Evolutionary conservation across 30 jellyfish, hydroid and myxozoan genomes (phyloP).

Genomic region (Rhopilema esculentum): DNA sequence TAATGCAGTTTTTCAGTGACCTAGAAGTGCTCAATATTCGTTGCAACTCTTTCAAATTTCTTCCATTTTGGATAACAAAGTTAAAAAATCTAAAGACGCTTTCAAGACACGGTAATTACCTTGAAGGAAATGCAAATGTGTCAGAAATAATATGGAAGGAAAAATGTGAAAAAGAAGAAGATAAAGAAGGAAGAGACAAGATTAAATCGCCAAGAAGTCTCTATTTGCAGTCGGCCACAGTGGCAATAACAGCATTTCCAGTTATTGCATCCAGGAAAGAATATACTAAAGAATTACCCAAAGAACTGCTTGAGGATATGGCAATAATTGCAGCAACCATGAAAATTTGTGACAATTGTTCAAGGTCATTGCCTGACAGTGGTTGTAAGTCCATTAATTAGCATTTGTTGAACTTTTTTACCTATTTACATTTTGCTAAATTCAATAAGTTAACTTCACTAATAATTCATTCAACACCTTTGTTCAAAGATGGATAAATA

Average conservation of each 20-base stretch:
- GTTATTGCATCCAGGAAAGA: not conserved
- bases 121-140: not conserved
- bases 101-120: not conserved
- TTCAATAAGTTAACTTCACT: too few relatives aligned
- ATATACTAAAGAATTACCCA: not conserved
- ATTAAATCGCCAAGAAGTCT: conserved; percentile 15
- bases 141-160: not conserved
- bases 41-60: not conserved
- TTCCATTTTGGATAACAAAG: conserved; percentile 46
- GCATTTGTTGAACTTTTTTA: too few relatives aligned
- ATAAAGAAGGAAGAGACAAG: not conserved
- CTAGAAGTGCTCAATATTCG: conserved; percentile 13
- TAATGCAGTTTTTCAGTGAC: conserved; percentile 3
- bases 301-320: not conserved
- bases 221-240: conserved; percentile 3
- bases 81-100: conserved; percentile 16
- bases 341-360: conserved; percentile 31
- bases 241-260: not conserved
- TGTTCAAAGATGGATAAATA: too few relatives aligned
- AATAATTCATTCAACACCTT: too few relatives aligned
- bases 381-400: conserved; percentile 32
- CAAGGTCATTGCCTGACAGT: not conserved
- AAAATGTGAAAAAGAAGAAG: not conserved
- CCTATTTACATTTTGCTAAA: too few relatives aligned
- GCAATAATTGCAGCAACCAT: not conserved